Conservation (phyloP, 2,888 invertebrate species). For the Druceiella hillmani region DNA sequence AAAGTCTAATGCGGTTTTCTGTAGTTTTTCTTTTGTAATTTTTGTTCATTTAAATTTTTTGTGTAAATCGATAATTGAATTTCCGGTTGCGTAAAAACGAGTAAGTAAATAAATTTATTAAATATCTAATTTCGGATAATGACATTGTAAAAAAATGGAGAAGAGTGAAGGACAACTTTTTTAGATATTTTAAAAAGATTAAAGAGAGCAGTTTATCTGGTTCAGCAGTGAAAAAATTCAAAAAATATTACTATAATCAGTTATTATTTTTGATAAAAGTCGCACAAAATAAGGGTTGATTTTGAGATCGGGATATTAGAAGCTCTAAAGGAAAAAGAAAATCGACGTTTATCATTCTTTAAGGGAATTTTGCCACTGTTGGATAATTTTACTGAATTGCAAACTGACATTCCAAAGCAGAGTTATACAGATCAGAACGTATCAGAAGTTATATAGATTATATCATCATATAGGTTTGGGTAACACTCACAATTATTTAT, state of each 20-base stretch:
- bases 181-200: constrained; percentile 17
- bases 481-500: neutral
- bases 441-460: constrained; percentile 25
- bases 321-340: constrained; percentile 1
- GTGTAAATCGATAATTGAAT: constrained; percentile 24
- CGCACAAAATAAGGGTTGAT: too few species aligned
- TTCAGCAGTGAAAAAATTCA: constrained; percentile 18
- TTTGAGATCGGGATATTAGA: too few species aligned
- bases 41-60: constrained; percentile 21
- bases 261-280: constrained; percentile 21
- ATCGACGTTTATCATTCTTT: constrained; percentile 20
- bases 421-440: constrained; percentile 24
- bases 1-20: too few species aligned
- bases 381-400: constrained; percentile 19
- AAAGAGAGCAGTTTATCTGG: constrained; percentile 20
- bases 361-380: constrained; percentile 23
- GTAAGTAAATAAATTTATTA: constrained; percentile 4
- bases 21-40: constrained; percentile 20
- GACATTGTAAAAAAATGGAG: constrained; percentile 26
- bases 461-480: constrained; percentile 19
- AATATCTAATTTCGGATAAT: constrained; percentile 24
- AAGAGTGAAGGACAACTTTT: constrained; percentile 24
- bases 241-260: constrained; percentile 24
- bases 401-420: constrained; percentile 23
- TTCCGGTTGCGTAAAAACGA: constrained; percentile 23